phyloP scores from a whole-genome alignment of 1,140 invertebrate genomes.

The Prorops nasuta region DNA sequence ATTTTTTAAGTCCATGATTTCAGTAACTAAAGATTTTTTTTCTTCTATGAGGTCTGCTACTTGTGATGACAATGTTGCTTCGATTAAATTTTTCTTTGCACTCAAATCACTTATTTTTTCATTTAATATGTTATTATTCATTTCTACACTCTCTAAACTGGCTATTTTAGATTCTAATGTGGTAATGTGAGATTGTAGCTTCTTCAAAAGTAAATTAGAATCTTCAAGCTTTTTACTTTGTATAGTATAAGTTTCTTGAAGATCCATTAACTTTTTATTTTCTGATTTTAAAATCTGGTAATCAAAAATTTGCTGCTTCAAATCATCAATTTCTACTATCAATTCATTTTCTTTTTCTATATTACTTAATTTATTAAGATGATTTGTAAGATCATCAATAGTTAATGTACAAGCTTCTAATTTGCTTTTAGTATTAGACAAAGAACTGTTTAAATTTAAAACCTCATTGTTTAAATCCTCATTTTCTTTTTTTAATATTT shows the following conservation, averaged over 20 bases:
- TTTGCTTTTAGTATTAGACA: too few relatives aligned
- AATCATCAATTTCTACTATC: constrained; percentile 7
- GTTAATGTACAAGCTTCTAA: too few relatives aligned
- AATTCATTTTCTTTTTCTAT: constrained; percentile 21
- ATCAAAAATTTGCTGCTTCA: constrained; percentile 9
- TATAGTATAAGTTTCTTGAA: constrained; percentile 5
- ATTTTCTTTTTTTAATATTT: constrained; percentile 25
- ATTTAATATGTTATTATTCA: too few relatives aligned
- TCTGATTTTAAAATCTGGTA: not conserved
- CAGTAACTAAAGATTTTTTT: constrained; percentile 7
- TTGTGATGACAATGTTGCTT: too few relatives aligned
- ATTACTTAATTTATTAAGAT: constrained; percentile 14
- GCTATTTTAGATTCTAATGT: constrained; percentile 18
- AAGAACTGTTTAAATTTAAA: too few relatives aligned
- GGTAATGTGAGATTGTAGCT: constrained; percentile 11
- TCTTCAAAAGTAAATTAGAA: not conserved
- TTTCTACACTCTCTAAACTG: constrained; percentile 6
- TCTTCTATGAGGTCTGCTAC: constrained; percentile 4
- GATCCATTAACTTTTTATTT: constrained; percentile 6
- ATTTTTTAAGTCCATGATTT: not conserved
- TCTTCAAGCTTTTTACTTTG: constrained; percentile 14
- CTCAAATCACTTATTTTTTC: too few relatives aligned
- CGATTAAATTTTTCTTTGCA: too few relatives aligned
- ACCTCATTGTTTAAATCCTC: constrained; percentile 16
- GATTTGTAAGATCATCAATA: too few relatives aligned